Evolutionary conservation across 1,140 invertebrate species (phyloP).

Genomic region (Drosophila yakuba): DNA sequence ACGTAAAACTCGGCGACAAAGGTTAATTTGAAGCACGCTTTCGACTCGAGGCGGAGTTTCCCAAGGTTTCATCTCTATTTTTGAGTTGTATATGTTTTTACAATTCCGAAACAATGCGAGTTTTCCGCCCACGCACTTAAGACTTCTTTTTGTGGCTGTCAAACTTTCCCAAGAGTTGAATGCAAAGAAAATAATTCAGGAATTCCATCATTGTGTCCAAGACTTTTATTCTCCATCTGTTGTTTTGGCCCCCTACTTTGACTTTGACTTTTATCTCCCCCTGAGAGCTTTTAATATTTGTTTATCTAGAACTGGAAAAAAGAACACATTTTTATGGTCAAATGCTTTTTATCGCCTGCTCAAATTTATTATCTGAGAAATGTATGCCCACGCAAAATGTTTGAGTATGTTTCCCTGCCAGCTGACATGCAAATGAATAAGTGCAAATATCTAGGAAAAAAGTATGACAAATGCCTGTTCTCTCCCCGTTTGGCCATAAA

Average conservation of each 20-base stretch:
- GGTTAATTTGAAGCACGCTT: slow-evolving; percentile 49
- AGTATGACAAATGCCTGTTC: slow-evolving; percentile 47
- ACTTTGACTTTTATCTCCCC: slow-evolving; percentile 18
- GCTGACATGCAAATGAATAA: slow-evolving; percentile 63
- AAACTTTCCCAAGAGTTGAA: slow-evolving; percentile 59
- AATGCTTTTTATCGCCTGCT: slow-evolving; percentile 65
- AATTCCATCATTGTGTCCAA: slow-evolving; percentile 23
- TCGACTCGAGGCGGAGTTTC: slow-evolving; percentile 4
- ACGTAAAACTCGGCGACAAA: slow-evolving; percentile 31
- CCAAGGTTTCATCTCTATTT: slow-evolving; percentile 20
- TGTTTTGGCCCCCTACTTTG: slow-evolving; percentile 17
- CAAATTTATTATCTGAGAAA: slow-evolving; percentile 75
- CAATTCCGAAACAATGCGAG: slow-evolving; percentile 13
- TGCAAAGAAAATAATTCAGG: slow-evolving; percentile 8
- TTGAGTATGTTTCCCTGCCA: slow-evolving; percentile 52
- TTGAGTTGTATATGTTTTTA: neutral
- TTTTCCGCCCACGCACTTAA: slow-evolving; percentile 55
- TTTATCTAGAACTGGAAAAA: slow-evolving; percentile 51
- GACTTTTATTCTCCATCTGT: slow-evolving; percentile 40
- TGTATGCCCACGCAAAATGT: slow-evolving; percentile 68
- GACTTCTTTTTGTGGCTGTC: slow-evolving; percentile 35
- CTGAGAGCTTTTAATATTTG: slow-evolving; percentile 51
- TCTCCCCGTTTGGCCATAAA: slow-evolving; percentile 33
- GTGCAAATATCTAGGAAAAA: slow-evolving; percentile 27
- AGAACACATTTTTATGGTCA: slow-evolving; percentile 56